Base-by-base conservation (phyloP, 2,888 invertebrate species). In the Syritta pipiens region DNA sequence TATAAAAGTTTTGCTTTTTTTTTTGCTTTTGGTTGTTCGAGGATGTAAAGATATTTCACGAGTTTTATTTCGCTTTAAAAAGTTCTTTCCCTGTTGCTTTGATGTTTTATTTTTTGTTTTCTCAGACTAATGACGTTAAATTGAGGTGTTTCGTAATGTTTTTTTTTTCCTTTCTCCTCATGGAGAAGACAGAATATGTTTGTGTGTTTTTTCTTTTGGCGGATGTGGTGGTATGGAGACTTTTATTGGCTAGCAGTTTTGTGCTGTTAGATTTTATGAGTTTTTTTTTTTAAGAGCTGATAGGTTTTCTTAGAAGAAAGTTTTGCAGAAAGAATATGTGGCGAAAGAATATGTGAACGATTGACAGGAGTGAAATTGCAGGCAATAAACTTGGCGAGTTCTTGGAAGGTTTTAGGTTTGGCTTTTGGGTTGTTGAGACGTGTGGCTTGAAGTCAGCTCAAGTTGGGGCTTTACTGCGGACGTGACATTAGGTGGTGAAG, bases 241-340 rank as follows among this genome's bases (percentile, higher is more conserved):
- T 74, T 74, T 74, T 67, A 67, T 60, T n/a, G 35, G 35, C 59
- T 46, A 22, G 44, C 42, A 53, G 51, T 46, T 59, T 49, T 28
- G 28, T 48, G 57, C 35, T 46, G 67, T 63, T 57, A 74, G 59
- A 24, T 68, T 68, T 75, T 60, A 75, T 35, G 48, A 28, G 14
- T 17, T 53, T 62, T 53, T 10, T n/a, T n/a, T n/a, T n/a, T n/a
- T n/a, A n/a, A 40, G 55, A 55, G 53, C 55, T 75, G 35, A 30
- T 59, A 19, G 51, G 35, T 35, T 55, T 30, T 48, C 37, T 59
- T 12, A 14, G 59, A 69, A 68, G 32, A 4, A 40, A 28, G 7
- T 35, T 17, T 19, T 35, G 19, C 22, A 17, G 7, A n/a, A n/a
- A n/a, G n/a, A n/a, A n/a, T n/a, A n/a, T n/a, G n/a, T n/a, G n/a